Evolutionary conservation across 2,113 vertebrate genomes (phyloP).

Genomic region (Corythoichthys haematopterus): DNA sequence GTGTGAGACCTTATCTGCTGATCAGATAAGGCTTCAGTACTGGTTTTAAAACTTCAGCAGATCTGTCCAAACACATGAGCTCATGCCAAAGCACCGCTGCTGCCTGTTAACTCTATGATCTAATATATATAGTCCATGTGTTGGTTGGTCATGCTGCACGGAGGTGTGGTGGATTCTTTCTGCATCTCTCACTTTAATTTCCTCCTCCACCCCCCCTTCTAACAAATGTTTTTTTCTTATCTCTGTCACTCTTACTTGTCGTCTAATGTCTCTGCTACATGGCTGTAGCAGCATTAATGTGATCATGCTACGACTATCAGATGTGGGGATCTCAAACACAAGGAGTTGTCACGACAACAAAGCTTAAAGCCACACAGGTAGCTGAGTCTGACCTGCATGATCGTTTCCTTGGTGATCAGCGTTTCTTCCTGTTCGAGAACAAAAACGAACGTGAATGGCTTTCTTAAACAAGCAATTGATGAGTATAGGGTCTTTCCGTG

Average conservation of each 20-base stretch:
- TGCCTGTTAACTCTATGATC: conserved; percentile 62
- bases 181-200: conserved; percentile 24
- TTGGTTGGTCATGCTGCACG: conserved; percentile 30
- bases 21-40: conserved; percentile 65
- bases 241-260: not conserved
- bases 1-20: conserved; percentile 52
- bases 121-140: conserved; percentile 61
- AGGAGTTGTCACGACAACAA: conserved; percentile 54
- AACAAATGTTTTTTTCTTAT: not conserved
- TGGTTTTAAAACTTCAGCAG: conserved; percentile 66
- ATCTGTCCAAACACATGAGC: conserved; percentile 72
- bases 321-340: conserved; percentile 54
- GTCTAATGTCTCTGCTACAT: conserved; percentile 4
- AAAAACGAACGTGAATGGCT: conserved; percentile 8
- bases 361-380: conserved; percentile 55
- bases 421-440: conserved; percentile 7
- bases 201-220: not conserved
- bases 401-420: conserved; percentile 36
- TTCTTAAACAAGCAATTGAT: conserved; percentile 37
- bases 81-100: conserved; percentile 59
- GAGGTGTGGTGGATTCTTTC: conserved; percentile 30
- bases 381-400: conserved; percentile 40
- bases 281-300: conserved; percentile 43
- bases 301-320: conserved; percentile 58
- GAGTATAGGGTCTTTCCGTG: conserved; percentile 28